Evolutionary conservation across 2,888 invertebrate species (phyloP).

Genomic region (Ormyrus labotus): DNA sequence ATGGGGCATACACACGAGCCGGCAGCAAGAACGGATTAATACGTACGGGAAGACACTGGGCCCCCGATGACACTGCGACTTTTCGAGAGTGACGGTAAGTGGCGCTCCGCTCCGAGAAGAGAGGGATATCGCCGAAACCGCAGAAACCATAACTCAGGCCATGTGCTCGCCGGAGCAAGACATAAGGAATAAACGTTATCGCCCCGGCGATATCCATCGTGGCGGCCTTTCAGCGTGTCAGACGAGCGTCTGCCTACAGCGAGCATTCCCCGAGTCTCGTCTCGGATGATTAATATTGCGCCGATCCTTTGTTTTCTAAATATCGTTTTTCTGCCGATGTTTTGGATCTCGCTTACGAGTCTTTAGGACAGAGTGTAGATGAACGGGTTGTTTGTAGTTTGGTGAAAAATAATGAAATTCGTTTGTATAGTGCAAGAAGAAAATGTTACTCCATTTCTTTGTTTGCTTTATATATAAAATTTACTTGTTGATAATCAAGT

Average conservation of each 20-base stretch:
- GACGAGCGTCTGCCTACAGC: not conserved
- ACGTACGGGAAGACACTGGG: conserved; percentile 18
- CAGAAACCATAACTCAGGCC: conserved; percentile 52
- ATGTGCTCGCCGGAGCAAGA: conserved; percentile 44
- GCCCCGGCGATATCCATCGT: conserved; percentile 31
- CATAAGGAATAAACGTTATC: conserved; percentile 50
- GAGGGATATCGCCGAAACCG: conserved; percentile 43
- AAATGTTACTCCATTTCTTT: too few relatives aligned
- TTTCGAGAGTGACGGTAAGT: conserved; percentile 30
- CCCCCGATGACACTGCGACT: conserved; percentile 45
- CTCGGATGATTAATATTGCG: too few relatives aligned
- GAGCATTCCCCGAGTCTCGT: too few relatives aligned
- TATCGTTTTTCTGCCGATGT: too few relatives aligned
- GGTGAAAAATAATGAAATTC: too few relatives aligned
- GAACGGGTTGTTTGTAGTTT: too few relatives aligned
- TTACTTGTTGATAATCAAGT: too few relatives aligned
- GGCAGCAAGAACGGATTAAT: conserved; percentile 39
- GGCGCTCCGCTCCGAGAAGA: conserved; percentile 3
- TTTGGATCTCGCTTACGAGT: too few relatives aligned
- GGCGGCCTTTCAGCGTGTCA: conserved; percentile 43
- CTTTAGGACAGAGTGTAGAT: too few relatives aligned
- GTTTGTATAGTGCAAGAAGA: too few relatives aligned
- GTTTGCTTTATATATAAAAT: too few relatives aligned
- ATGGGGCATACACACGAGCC: conserved; percentile 1
- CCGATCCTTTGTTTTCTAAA: too few relatives aligned